Evolutionary conservation across 2,113 vertebrate species (phyloP).

Genomic region (Zingel zingel): DNA sequence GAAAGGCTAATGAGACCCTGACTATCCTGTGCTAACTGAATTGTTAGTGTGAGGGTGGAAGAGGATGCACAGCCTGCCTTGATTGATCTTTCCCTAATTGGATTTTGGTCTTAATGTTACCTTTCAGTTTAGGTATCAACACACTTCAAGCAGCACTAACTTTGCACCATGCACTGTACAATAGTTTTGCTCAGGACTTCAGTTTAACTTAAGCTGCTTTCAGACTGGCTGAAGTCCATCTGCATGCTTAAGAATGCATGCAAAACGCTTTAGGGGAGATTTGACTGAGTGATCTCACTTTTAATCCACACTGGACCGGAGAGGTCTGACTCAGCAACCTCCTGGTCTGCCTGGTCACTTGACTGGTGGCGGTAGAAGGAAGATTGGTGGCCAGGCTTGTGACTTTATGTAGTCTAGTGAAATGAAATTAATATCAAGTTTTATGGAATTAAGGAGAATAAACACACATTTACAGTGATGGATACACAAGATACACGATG

Average conservation of each 20-base stretch:
- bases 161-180: slow-evolving; percentile 26
- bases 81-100: slow-evolving; percentile 37
- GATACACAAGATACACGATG: not conserved
- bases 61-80: slow-evolving; percentile 29
- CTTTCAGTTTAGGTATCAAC: slow-evolving; percentile 18
- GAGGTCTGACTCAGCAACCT: slow-evolving; percentile 72
- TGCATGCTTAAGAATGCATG: slow-evolving; percentile 39
- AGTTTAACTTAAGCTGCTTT: slow-evolving; percentile 73
- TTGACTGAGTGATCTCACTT: slow-evolving; percentile 77
- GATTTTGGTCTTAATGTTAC: slow-evolving; percentile 46
- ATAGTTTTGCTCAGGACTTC: slow-evolving; percentile 41
- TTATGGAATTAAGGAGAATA: not conserved
- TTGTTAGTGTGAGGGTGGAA: slow-evolving; percentile 23
- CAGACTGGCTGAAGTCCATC: slow-evolving; percentile 33
- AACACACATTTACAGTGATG: not conserved
- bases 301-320: slow-evolving; percentile 65
- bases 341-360: slow-evolving; percentile 59
- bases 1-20: slow-evolving; percentile 29
- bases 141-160: not conserved
- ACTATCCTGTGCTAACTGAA: slow-evolving; percentile 40
- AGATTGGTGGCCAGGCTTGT: not conserved
- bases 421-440: slow-evolving; percentile 4
- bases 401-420: not conserved
- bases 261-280: slow-evolving; percentile 51
- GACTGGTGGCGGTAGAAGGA: slow-evolving; percentile 11